Base-by-base conservation (phyloP, 2,888 invertebrate species). In the Parnassius apollo region DNA sequence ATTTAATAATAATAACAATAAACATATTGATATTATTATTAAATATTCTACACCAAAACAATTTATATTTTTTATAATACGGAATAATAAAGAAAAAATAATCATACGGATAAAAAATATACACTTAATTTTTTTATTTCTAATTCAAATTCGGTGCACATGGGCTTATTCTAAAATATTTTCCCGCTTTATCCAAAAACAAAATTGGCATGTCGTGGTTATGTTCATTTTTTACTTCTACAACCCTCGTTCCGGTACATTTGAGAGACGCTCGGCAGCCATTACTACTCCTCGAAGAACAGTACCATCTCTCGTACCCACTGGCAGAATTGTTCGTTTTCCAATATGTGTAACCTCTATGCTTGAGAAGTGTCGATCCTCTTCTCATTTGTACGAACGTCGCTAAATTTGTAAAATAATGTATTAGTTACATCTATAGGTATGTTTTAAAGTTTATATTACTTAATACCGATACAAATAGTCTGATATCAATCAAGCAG, bases 241-340 rank as follows among this genome's bases (percentile, higher is more conserved):
- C 22, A 9, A 74, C 59, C 1, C 7, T 10, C 0, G 25, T 61
- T 0, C 65, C 65, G 2, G 49, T 45, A 57, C 66, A 67, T 48
- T 68, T 69, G 2, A 75, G 45, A 0, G 69, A 59, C 0, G 66
- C 72, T 1, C 62, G 64, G 42, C 75, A 74, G 1, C 61, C 65
- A n/a, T 42, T 50, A 4, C 65, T 61, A 11, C 61, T 68, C 22
- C 68, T 57, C 0, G 67, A 68, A 0, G 69, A 69, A 44, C 69
- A 69, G 45, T 66, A 65, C 67, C 68, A 69, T 25, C 63, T 55
- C 4, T 64, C 49, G 1, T 9, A 18, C 44, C 18, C 2, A 22
- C 59, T 59, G 2, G 12, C 50, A 50, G 62, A 57, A 44, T 65
- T 63, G 54, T 65, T 61, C n/a, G 52, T 54, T 52, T 64, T 68